phyloP scores from a whole-genome alignment of 1,140 invertebrate genomes.

The Caenorhabditis inopinata region DNA sequence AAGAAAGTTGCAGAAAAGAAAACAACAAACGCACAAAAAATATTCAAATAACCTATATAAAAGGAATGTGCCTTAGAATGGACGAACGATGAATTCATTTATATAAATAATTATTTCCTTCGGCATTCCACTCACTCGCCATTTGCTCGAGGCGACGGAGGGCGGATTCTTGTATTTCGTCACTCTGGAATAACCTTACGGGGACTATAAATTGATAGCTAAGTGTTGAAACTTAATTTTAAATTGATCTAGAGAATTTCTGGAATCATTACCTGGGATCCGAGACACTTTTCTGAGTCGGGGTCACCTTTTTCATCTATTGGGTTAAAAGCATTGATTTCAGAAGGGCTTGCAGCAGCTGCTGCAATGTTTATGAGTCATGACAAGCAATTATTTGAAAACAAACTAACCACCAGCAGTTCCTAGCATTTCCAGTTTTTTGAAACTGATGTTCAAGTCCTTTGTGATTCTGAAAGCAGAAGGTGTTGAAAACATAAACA shows the following conservation, averaged over 20 bases:
- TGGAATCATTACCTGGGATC: not conserved
- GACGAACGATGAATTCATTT: not conserved
- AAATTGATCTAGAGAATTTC: not conserved
- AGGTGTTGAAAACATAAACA: no score
- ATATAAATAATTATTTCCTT: constrained; percentile 5
- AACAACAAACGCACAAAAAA: no score
- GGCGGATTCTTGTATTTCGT: not conserved
- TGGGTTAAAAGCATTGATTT: not conserved
- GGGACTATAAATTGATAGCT: no score
- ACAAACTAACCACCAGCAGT: not conserved
- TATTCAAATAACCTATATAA: not conserved
- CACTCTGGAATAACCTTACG: not conserved
- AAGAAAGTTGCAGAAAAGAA: no score
- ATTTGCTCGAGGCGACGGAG: constrained; percentile 19
- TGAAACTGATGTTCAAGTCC: not conserved
- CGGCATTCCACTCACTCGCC: not conserved
- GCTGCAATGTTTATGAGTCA: not conserved
- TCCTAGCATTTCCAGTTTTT: not conserved
- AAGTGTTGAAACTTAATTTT: no score
- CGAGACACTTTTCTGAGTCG: not conserved
- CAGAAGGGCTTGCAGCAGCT: not conserved
- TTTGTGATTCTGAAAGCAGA: not conserved
- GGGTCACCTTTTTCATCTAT: not conserved
- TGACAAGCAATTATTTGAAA: no score
- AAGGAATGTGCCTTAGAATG: not conserved